A percentile compares a stretch with the other conserved stretches of the same genome.
Conservation (phyloP, 2,113 vertebrate genomes). For the Lipotes vexillifer region DNA sequence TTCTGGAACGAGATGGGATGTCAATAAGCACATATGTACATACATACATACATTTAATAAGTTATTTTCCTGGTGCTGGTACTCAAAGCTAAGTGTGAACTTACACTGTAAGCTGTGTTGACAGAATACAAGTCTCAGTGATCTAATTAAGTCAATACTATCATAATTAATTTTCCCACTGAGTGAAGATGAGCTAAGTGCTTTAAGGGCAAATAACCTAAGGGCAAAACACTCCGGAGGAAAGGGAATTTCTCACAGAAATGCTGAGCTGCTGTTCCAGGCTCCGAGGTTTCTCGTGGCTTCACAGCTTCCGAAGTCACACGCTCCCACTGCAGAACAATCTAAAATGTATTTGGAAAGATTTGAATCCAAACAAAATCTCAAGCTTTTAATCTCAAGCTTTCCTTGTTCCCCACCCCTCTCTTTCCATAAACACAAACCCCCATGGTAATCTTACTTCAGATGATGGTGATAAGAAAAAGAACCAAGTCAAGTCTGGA, state of each 20-base stretch:
- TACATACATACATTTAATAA: not conserved
- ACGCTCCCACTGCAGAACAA: conserved; percentile 93
- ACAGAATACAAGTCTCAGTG: not conserved
- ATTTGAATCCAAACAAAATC: not conserved
- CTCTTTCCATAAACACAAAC: not conserved
- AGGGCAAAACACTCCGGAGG: not conserved
- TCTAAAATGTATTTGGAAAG: conserved; percentile 78
- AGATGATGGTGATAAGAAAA: not conserved
- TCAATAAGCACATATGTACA: not conserved
- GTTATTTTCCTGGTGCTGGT: not conserved
- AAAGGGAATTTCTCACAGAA: conserved; percentile 87
- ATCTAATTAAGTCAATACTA: not conserved
- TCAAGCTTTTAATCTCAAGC: not conserved
- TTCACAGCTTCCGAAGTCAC: conserved; percentile 80
- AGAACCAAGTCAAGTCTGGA: not conserved
- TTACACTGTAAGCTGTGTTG: not conserved
- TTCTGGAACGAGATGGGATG: not conserved
- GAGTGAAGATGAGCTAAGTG: not conserved
- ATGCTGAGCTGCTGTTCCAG: conserved; percentile 82
- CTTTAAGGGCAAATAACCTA: not conserved
- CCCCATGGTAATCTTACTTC: not conserved
- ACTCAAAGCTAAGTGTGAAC: not conserved
- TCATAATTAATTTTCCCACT: not conserved
- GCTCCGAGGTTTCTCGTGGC: conserved; percentile 77
- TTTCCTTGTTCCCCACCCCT: not conserved